Percentiles rank a stretch among this genome's conserved stretches.
Evolutionary conservation across 2,888 invertebrate species (phyloP).

Genomic region (Papilio protenor): DNA sequence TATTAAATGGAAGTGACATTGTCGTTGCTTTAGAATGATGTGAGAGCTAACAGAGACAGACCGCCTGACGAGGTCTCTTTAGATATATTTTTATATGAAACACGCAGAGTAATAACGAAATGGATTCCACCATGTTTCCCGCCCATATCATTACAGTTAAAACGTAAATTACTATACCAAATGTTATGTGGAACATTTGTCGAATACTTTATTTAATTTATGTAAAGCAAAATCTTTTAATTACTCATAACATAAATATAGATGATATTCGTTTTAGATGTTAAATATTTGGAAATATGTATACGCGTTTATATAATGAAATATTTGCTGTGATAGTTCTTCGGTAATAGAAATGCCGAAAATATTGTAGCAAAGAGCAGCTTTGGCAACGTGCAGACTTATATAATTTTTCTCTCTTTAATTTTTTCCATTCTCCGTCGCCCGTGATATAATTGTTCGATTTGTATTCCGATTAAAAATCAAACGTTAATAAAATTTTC

Average conservation of each 20-base stretch:
- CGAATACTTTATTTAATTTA: neutral
- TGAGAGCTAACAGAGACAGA: constrained; percentile 21
- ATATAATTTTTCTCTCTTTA: constrained; percentile 18
- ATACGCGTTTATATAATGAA: neutral
- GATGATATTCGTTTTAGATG: no score
- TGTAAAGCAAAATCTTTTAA: neutral
- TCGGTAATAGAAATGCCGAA: neutral
- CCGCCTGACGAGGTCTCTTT: constrained; percentile 6
- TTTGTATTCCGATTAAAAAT: neutral
- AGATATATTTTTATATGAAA: constrained; percentile 25
- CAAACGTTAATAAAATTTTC: neutral
- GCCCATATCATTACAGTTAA: constrained; percentile 12
- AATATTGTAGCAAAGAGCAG: neutral
- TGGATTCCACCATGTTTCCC: constrained; percentile 23
- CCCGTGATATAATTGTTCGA: constrained; percentile 8
- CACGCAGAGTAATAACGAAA: constrained; percentile 27
- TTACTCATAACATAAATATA: neutral
- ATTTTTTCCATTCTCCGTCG: neutral
- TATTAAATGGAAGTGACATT: constrained; percentile 27
- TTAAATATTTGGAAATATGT: neutral
- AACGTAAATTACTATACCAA: constrained; percentile 14
- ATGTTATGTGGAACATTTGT: neutral
- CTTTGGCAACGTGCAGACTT: constrained; percentile 10
- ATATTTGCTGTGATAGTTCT: neutral
- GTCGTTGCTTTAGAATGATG: constrained; percentile 24